Evolutionary conservation across 1,140 invertebrate species (phyloP), one percentile per base, ranked within the genome.

Genomic region (Leptestheria dahalacensis): DNA sequence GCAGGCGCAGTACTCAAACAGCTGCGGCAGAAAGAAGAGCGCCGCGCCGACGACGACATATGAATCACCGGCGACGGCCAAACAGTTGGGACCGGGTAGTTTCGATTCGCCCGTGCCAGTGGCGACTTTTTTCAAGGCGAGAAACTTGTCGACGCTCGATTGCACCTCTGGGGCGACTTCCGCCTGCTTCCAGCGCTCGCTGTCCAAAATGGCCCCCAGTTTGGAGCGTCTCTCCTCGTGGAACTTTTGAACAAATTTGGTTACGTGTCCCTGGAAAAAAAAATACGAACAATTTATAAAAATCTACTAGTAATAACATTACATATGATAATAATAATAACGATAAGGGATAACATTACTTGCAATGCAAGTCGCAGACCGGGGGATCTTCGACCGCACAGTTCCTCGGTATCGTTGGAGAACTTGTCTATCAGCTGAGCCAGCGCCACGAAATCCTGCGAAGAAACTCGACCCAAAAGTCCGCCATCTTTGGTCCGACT

Each of bases 161-260:
- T 96, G 91, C 70, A 94, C 85, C 70, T 92, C 88, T 60, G 75
- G 71, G 0, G 90, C 85, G 48, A 97, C 86, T 65, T 94, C 88
- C n/a, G 89, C 87, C 65, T 86, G 81, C 69, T 87, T 91, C 94
- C 95, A 99, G 54, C 85, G 77, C 73, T 99, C 95, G 64, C 81
- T 82, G 67, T 97, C 93, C 41, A 99, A 73, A 41, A 93, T 78
- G 60, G 84, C 67, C 62, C 81, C 84, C 23, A 97, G 73, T 72
- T 93, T 93, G 23, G 78, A 82, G 71, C 90, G 90, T 48, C 87
- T 75, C 67, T 94, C 89, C 51, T 83, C 79, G 70, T 97, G 93
- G 71, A 97, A 95, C 66, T 83, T 80, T 65, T 88, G 83, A 48
- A 96, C 85, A 76, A 94, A 97, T 69, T 85, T 85, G 66, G 83